A percentile compares a stretch with the other conserved stretches of the same genome.
phyloP scores from a whole-genome alignment of 53 echinoderm and acorn worm species.

The Holothuria scabra region DNA sequence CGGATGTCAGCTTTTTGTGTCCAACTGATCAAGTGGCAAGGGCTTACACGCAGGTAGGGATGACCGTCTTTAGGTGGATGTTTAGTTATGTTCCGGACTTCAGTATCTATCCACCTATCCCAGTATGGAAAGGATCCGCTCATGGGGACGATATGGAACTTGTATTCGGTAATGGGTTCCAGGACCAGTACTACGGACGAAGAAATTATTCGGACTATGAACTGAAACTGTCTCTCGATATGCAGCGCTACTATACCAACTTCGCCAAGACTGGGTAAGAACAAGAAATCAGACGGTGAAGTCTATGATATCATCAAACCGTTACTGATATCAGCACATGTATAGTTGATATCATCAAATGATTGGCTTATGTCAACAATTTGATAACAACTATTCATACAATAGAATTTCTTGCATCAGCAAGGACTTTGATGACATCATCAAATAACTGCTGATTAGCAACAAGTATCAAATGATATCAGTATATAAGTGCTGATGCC shows the following conservation, averaged over 20 bases:
- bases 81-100: slow-evolving; percentile 67
- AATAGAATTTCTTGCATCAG: too few relatives aligned
- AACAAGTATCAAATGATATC: too few relatives aligned
- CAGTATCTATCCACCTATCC: slow-evolving; percentile 59
- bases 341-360: too few relatives aligned
- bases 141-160: slow-evolving; percentile 78
- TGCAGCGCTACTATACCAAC: slow-evolving; percentile 71
- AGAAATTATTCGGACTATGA: slow-evolving; percentile 54
- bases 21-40: slow-evolving; percentile 65
- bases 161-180: slow-evolving; percentile 63
- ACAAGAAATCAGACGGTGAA: too few relatives aligned
- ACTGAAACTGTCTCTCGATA: slow-evolving; percentile 50
- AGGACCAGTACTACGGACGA: slow-evolving; percentile 59
- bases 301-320: too few relatives aligned
- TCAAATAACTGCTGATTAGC: too few relatives aligned
- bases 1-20: slow-evolving; percentile 68
- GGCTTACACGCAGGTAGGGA: slow-evolving; percentile 50
- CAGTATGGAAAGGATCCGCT: slow-evolving; percentile 73
- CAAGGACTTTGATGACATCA: too few relatives aligned
- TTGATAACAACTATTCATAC: too few relatives aligned
- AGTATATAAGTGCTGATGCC: too few relatives aligned
- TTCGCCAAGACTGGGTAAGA: slow-evolving; percentile 81
- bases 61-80: slow-evolving; percentile 67
- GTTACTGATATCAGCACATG: too few relatives aligned
- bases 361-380: too few relatives aligned